A percentile compares a stretch with the other conserved stretches of the same genome.
phyloP scores from a whole-genome alignment of 92 coral and sea anemone genomes.

The Pocillopora grandis region DNA sequence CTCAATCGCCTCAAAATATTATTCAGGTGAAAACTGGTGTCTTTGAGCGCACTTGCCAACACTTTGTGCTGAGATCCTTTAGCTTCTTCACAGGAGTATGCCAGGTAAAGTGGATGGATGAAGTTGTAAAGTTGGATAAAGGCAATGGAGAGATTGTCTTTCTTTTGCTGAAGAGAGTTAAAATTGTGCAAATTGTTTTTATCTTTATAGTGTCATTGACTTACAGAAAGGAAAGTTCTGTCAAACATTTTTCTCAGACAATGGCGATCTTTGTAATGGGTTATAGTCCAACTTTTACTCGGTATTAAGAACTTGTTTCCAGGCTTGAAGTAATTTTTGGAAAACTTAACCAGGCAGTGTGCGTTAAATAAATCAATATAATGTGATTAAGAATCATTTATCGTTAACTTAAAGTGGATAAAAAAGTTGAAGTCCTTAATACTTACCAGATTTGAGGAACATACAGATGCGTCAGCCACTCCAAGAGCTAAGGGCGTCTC shows the following conservation, averaged over 20 bases:
- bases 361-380: too few relatives aligned
- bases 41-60: background rate
- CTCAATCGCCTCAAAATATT: background rate
- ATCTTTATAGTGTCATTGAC: background rate
- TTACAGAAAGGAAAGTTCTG: background rate
- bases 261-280: too few relatives aligned
- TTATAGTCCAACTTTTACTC: too few relatives aligned
- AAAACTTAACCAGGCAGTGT: too few relatives aligned
- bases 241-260: too few relatives aligned
- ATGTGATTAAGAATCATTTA: too few relatives aligned
- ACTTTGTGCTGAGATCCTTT: conserved; percentile 20
- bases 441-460: conserved; percentile 11
- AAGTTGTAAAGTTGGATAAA: conserved; percentile 1
- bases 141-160: conserved; percentile 21
- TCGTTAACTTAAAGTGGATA: background rate
- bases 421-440: background rate
- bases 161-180: background rate
- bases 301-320: too few relatives aligned
- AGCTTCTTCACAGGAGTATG: conserved; percentile 7
- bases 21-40: conserved; percentile 22
- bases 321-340: too few relatives aligned
- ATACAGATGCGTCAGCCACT: background rate
- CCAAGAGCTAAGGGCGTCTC: background rate
- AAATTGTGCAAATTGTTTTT: background rate
- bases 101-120: conserved; percentile 30